phyloP scores from a whole-genome alignment of 1,140 invertebrate genomes.

The Drosophila hydei region DNA sequence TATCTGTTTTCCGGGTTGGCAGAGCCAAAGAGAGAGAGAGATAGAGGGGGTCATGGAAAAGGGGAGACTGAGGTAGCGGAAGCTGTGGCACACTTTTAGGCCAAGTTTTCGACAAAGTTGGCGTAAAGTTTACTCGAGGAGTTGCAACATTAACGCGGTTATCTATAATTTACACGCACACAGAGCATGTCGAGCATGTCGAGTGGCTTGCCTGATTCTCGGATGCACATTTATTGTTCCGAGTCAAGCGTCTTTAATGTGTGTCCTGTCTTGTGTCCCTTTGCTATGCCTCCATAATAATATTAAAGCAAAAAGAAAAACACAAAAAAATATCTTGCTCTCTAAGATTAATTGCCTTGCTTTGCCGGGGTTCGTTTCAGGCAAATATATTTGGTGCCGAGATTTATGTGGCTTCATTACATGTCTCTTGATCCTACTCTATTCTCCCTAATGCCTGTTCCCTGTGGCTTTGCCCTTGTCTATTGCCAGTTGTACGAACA shows the following conservation, averaged over 20 bases:
- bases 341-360: slow-evolving; percentile 71
- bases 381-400: slow-evolving; percentile 79
- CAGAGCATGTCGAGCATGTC: neutral
- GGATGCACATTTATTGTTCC: slow-evolving; percentile 68
- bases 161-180: slow-evolving; percentile 77
- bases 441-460: neutral
- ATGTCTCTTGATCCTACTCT: slow-evolving; percentile 6
- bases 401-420: slow-evolving; percentile 79
- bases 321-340: slow-evolving; percentile 25
- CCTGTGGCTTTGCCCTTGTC: slow-evolving; percentile 16
- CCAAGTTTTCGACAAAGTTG: slow-evolving; percentile 40
- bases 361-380: slow-evolving; percentile 39
- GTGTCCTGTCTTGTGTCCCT: neutral
- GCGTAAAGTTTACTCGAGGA: slow-evolving; percentile 23
- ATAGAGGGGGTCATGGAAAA: neutral
- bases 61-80: neutral
- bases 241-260: neutral
- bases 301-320: neutral
- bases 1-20: slow-evolving; percentile 47
- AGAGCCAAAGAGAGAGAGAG: slow-evolving; percentile 3
- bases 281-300: neutral
- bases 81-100: slow-evolving; percentile 61
- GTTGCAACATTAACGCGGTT: slow-evolving; percentile 79
- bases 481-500: slow-evolving; percentile 32
- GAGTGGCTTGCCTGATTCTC: slow-evolving; percentile 40